These are phyloP conservation scores for Piaya cayana DNA, from an alignment of 2,113 vertebrate species.

Conservation along the genomic window DNA sequence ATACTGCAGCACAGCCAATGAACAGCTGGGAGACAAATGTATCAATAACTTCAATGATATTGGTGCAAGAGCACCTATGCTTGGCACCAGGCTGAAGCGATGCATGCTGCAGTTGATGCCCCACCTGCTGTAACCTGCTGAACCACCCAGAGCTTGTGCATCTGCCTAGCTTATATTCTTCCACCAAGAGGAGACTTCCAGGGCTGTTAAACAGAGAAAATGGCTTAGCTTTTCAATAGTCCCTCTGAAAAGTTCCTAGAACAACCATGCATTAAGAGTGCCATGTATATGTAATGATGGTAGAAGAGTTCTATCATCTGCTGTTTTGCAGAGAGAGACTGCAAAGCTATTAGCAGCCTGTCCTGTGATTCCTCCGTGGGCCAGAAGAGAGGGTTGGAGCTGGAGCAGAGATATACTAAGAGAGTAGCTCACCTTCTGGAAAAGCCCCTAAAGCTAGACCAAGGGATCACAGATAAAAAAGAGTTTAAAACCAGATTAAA, in stretches of 20 bases:
- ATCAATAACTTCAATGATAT: neutral
- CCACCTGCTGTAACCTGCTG: too few species aligned
- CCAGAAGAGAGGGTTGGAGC: neutral
- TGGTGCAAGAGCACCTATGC: neutral
- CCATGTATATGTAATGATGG: accelerated
- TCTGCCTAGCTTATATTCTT: neutral
- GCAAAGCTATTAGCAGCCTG: neutral
- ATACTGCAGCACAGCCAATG: neutral
- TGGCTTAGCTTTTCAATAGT: neutral
- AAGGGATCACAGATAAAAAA: neutral
- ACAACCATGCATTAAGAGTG: neutral
- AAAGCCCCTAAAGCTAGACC: neutral
- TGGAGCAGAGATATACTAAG: neutral
- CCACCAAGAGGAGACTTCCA: neutral
- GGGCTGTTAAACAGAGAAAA: neutral
- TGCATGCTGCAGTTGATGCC: accelerated
- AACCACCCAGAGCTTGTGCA: accelerated
- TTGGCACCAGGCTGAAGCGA: neutral
- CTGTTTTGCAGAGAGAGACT: neutral
- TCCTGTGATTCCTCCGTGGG: neutral
- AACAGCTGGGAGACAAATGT: neutral
- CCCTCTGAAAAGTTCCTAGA: neutral
- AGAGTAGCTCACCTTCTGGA: neutral
- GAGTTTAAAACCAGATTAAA: neutral
- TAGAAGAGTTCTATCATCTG: neutral